Base-by-base conservation (phyloP, 2,888 invertebrate species). In the Leptothorax acervorum region DNA sequence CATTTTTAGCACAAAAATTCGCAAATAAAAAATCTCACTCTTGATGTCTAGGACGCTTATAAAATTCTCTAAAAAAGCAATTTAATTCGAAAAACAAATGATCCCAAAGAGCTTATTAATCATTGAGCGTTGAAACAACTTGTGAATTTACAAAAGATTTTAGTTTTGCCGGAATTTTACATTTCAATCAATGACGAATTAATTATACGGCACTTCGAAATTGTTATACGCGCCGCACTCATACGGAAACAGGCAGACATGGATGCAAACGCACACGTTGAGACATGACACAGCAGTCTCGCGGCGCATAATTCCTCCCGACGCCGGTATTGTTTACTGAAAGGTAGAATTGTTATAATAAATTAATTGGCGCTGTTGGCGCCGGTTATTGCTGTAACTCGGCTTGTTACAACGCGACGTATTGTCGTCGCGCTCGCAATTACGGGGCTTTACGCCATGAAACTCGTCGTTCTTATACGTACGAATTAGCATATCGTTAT, bases 261-360 rank as follows among this genome's bases (percentile, higher is more conserved):
- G 28, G 9, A 45, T 18, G 23, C 15, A 39, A 42, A 48, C 35
- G 18, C 15, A 75, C 39, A 51, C 51, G 23, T 3, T 1, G 45
- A 48, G 39, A 23, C 51, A 39, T n/a, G 39, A 62, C 39, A 51
- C 11, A 11, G 45, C 68, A 35, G 57, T 60, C 42, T 57, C 53
- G 11, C 31, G 31, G 35, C 42, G 39, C 39, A 63, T 63, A 75
- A 75, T 75, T 51, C 51, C 39, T 65, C 53, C 45, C 60, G 57
- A 48, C 48, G 45, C 18, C 48, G 57, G 57, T 68, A 79, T 79
- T 79, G 79, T 79, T 70, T 79, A 79, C 23, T 70, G 70, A 79
- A 79, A 79, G 79, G 55, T 60, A 31, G 79, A 79, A 79, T 70
- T 70, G 79, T 79, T 79, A 70, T 60, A 70, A 68, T 70, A 79